phyloP scores from a whole-genome alignment of 1,140 invertebrate species.

The Harlomillsia oculata region DNA sequence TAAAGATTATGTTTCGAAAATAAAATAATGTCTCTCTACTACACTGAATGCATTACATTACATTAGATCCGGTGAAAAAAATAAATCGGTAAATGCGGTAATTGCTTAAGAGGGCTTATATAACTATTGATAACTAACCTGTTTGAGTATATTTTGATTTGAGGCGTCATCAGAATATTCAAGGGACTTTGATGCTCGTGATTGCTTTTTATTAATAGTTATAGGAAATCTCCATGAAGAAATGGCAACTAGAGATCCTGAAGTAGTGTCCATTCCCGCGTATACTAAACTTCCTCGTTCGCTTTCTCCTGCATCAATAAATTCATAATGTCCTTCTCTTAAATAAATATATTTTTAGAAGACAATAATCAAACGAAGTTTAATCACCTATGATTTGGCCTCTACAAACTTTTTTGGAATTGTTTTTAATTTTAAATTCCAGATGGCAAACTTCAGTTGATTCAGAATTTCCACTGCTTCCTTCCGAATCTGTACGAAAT shows the following conservation, averaged over 20 bases:
- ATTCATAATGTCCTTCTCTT: slow-evolving; percentile 4
- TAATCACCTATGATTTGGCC: slow-evolving; percentile 47
- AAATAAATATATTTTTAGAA: not conserved
- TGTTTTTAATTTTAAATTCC: slow-evolving; percentile 13
- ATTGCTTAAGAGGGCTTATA: too few species aligned
- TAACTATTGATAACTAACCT: slow-evolving; percentile 38
- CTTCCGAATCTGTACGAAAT: slow-evolving; percentile 38
- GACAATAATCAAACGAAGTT: slow-evolving; percentile 37
- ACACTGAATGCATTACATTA: too few species aligned
- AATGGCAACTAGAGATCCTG: slow-evolving; percentile 57
- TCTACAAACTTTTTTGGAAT: slow-evolving; percentile 1
- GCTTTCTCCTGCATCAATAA: slow-evolving; percentile 43
- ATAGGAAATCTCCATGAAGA: slow-evolving; percentile 59
- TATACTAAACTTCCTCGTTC: slow-evolving; percentile 52
- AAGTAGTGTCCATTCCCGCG: slow-evolving; percentile 54
- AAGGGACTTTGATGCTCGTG: slow-evolving; percentile 29
- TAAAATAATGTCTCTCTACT: too few species aligned
- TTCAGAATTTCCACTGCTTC: slow-evolving; percentile 44
- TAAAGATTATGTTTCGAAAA: too few species aligned
- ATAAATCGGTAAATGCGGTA: too few species aligned
- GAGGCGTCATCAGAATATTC: slow-evolving; percentile 30
- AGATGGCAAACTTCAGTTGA: slow-evolving; percentile 40
- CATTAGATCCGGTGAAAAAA: too few species aligned
- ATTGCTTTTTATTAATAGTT: slow-evolving; percentile 35
- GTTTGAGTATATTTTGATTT: slow-evolving; percentile 45